Evolutionary conservation across 1,140 invertebrate genomes (phyloP), one percentile per base, ranked within the genome.

Genomic region (Megalonaias nervosa): DNA sequence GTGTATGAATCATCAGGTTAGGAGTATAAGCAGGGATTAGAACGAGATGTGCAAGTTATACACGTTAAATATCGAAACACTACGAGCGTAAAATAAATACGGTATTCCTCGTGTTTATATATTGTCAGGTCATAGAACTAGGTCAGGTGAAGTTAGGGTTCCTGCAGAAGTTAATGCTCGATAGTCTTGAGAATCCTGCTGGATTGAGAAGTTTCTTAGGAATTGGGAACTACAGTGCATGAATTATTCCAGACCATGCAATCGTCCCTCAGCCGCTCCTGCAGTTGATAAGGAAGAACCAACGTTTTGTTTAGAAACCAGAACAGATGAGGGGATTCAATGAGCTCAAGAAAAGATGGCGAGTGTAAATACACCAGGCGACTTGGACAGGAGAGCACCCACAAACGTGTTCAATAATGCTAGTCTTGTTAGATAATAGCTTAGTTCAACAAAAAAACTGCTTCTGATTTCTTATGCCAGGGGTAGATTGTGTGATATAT

Each of bases 401-500:
- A 77, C 67, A 6, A 38, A 67, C 17, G 66, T 84, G 1, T 74
- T 79, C 15, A 62, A 69, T 15, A 86, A 82, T 76, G 82, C 82
- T 16, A 75, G 71, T 67, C 71, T 68, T 48, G 70, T 71, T 26
- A 64, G 70, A 1, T n/a, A 84, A 19, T 75, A 14, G 80, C 67
- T 61, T 84, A 48, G 19, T 75, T 15, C 77, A 80, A 61, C 31
- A 62, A 64, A 61, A n/a, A 31, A 73, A 26, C 19, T 74, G 59
- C 73, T 65, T 21, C 57, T 76, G 12, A 79, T 86, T 19, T 81
- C 79, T 15, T 87, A 82, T 67, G 75, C 73, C 11, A 75, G 72
- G 57, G 62, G 79, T 15, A 79, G 67, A 15, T 69, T 84, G 6
- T 72, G 58, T 17, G 71, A 67, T 55, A 60, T 72, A 21, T 80